Conservation (phyloP, 2,797 vertebrate genomes). For the Hozukius guyotensis region DNA sequence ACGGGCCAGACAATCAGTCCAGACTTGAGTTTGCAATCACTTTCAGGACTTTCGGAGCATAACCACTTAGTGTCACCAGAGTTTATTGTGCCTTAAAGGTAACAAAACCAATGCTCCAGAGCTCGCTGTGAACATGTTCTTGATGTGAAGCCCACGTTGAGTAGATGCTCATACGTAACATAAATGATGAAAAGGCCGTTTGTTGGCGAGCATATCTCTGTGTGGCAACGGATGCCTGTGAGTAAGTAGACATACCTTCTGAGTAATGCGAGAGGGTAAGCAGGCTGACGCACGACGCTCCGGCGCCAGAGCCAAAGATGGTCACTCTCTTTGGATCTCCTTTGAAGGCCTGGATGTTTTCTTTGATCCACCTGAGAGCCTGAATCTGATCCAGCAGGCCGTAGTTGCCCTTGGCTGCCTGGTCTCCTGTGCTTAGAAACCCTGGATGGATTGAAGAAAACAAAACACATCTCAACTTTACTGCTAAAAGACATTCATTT, state of each 20-base stretch:
- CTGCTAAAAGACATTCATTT: conserved; percentile 2
- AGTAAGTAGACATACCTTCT: conserved; percentile 85
- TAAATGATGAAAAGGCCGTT: background rate
- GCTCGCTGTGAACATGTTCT: background rate
- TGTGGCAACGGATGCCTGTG: background rate
- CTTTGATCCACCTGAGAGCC: conserved; percentile 96
- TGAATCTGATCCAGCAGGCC: conserved; percentile 98
- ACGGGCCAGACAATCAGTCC: fast-evolving
- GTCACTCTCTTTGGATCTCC: conserved; percentile 96
- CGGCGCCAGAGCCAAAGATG: conserved; percentile 96
- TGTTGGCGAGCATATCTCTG: background rate
- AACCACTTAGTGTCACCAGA: too few relatives aligned
- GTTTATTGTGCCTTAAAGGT: too few relatives aligned
- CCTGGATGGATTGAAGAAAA: conserved; percentile 76
- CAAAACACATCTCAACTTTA: conserved; percentile 1
- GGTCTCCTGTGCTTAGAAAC: conserved; percentile 96
- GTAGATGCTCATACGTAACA: background rate
- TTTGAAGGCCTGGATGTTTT: conserved; percentile 95
- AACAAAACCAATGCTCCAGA: background rate
- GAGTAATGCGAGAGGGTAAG: conserved; percentile 98
- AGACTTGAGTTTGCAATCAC: too few relatives aligned
- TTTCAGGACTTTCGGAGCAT: too few relatives aligned
- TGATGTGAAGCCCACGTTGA: background rate
- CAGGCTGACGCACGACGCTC: conserved; percentile 95
- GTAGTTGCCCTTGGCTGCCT: conserved; percentile 97